Evolutionary conservation across 2,888 invertebrate species (phyloP).

Genomic region (Drosophila yooni): DNA sequence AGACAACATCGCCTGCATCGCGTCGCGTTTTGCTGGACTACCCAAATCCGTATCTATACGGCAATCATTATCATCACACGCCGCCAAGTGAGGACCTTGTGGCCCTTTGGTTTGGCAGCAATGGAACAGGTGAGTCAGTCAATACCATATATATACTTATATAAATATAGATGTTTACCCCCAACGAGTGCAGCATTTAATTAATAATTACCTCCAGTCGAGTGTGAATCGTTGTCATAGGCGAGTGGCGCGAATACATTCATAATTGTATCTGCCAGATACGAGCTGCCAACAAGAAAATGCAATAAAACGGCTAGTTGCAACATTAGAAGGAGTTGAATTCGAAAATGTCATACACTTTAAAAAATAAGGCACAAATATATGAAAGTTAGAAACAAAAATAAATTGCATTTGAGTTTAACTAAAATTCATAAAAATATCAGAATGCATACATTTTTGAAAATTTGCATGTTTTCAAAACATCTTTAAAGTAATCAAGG

Average conservation of each 20-base stretch:
- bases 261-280: constrained; percentile 37
- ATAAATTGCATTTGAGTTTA: neutral
- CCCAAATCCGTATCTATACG: constrained; percentile 85
- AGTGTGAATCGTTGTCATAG: constrained; percentile 65
- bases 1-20: constrained; percentile 84
- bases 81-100: constrained; percentile 91
- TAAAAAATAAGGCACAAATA: neutral
- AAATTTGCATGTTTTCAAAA: neutral
- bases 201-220: constrained; percentile 63
- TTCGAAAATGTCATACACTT: constrained; percentile 10
- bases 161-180: neutral
- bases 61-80: constrained; percentile 85
- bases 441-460: neutral
- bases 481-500: neutral
- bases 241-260: constrained; percentile 35
- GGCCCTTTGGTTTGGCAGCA: constrained; percentile 90
- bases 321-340: neutral
- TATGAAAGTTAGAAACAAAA: neutral
- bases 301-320: constrained; percentile 1
- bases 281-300: constrained; percentile 17
- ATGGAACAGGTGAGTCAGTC: constrained; percentile 87
- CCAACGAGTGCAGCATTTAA: constrained; percentile 57
- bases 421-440: neutral
- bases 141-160: neutral
- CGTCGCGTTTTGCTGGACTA: constrained; percentile 85